These are phyloP conservation scores for Tetragonula carbonaria DNA, from an alignment of 2,888 invertebrate genomes.

Conservation along the genomic window DNA sequence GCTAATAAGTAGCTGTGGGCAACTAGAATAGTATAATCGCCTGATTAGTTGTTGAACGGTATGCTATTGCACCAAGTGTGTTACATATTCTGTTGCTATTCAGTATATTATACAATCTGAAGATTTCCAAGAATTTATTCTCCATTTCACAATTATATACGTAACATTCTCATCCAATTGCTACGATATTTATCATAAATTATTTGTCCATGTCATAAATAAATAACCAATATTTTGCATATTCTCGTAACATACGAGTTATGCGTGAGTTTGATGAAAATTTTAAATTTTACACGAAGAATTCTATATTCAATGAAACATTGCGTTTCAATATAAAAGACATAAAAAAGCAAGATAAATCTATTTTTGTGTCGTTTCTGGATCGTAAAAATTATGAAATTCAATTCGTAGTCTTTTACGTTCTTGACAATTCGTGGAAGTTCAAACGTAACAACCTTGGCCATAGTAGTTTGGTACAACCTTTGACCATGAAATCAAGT, in stretches of 20 bases:
- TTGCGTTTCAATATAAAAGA: not conserved
- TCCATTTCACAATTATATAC: not conserved
- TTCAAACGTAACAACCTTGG: slow-evolving; percentile 32
- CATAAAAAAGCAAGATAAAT: not conserved
- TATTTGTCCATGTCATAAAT: not conserved
- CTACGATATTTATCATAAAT: not conserved
- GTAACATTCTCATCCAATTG: not conserved
- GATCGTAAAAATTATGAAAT: not conserved
- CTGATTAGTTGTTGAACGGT: not conserved
- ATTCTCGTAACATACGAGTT: not conserved
- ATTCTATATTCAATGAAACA: not conserved
- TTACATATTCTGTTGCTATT: not conserved
- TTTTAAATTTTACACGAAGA: not conserved
- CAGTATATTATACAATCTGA: not conserved
- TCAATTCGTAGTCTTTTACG: not conserved
- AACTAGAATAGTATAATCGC: not conserved
- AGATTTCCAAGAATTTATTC: not conserved
- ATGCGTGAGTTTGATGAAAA: not conserved
- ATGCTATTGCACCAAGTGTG: not conserved
- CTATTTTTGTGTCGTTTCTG: not conserved
- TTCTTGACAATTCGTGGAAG: slow-evolving; percentile 4
- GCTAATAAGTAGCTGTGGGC: slow-evolving; percentile 1
- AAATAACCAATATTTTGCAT: not conserved
- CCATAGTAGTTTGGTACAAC: slow-evolving; percentile 22
- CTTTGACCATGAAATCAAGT: slow-evolving; percentile 47